Percentiles rank a stretch among this genome's conserved stretches.
Conservation (phyloP, 2,888 invertebrate species). For the Lasiommata megera region DNA sequence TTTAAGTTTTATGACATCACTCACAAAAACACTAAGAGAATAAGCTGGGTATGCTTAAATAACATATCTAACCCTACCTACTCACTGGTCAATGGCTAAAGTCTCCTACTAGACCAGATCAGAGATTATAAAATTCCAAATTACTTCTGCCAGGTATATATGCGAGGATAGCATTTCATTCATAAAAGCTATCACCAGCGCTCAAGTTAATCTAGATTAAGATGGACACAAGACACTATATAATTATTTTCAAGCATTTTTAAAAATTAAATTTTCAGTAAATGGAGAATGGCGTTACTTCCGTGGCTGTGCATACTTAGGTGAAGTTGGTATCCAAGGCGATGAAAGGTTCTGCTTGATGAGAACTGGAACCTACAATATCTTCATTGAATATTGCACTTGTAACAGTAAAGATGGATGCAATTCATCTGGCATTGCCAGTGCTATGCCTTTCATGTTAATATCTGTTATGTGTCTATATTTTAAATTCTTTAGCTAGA, state of each 20-base stretch:
- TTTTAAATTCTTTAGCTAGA: conserved; percentile 5
- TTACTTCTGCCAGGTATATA: no score
- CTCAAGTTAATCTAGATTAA: no score
- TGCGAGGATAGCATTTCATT: no score
- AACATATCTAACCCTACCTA: no score
- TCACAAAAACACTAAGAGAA: no score
- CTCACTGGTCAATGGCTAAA: no score
- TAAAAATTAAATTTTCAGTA: conserved; percentile 75
- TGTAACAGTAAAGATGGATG: conserved; percentile 96
- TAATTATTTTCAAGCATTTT: not conserved
- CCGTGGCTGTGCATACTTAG: conserved; percentile 93
- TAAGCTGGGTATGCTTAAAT: no score
- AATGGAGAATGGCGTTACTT: conserved; percentile 94
- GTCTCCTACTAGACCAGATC: no score
- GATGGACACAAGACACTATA: no score
- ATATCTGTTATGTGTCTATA: conserved; percentile 12
- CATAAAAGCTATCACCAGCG: no score
- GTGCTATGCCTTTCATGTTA: conserved; percentile 37
- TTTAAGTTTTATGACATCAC: no score
- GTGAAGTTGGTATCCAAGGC: conserved; percentile 93
- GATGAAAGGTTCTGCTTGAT: conserved; percentile 95
- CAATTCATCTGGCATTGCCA: conserved; percentile 82
- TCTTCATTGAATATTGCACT: conserved; percentile 96
- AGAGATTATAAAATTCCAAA: no score
- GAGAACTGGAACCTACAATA: conserved; percentile 95